These are phyloP conservation scores for Gastrophysa polygoni DNA, from an alignment of 2,888 invertebrate genomes.

Conservation along the genomic window DNA sequence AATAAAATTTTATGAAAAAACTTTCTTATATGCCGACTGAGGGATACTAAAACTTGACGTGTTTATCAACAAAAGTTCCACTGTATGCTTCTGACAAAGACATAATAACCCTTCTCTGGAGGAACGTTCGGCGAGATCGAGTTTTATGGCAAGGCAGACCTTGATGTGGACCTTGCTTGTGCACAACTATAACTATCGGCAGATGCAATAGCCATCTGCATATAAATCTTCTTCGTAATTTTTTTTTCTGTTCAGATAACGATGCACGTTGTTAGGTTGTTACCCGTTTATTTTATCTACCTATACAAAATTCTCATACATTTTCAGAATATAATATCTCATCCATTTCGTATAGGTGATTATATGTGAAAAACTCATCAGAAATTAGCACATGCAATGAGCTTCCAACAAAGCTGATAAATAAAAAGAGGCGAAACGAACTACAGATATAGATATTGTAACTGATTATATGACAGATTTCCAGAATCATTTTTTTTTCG, in stretches of 20 bases:
- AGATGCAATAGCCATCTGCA: conserved; percentile 25
- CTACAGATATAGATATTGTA: too few relatives aligned
- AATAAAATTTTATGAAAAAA: conserved; percentile 31
- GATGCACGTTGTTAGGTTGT: neutral
- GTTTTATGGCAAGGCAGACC: conserved; percentile 30
- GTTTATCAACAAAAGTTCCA: conserved; percentile 43
- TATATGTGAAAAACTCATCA: too few relatives aligned
- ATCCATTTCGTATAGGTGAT: too few relatives aligned
- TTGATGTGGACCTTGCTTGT: conserved; percentile 26
- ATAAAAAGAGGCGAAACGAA: too few relatives aligned
- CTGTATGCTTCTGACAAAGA: conserved; percentile 25
- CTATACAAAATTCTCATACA: neutral
- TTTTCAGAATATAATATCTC: too few relatives aligned
- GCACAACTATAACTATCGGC: neutral
- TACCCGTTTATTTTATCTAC: neutral
- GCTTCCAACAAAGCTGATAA: too few relatives aligned
- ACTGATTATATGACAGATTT: too few relatives aligned
- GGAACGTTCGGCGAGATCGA: conserved; percentile 27
- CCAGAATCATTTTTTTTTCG: too few relatives aligned
- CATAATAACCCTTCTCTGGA: conserved; percentile 32
- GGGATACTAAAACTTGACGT: conserved; percentile 36
- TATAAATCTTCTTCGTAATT: conserved; percentile 15
- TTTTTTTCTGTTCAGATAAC: neutral
- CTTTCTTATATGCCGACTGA: conserved; percentile 21
- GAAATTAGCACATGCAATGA: too few relatives aligned